phyloP scores from a whole-genome alignment of 2,888 invertebrate species.

The Ethmia dodecea region DNA sequence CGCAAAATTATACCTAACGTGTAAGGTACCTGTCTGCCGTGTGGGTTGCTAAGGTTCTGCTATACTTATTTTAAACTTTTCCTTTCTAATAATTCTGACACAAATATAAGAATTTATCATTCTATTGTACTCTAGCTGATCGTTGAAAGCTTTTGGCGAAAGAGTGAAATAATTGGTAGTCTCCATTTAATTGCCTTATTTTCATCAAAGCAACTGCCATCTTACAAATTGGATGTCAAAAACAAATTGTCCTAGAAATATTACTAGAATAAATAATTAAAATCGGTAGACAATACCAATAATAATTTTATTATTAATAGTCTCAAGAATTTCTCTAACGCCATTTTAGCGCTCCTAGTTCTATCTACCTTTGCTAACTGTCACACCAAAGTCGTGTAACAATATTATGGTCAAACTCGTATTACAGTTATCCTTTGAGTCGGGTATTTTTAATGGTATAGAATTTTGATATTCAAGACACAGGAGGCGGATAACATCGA shows the following conservation, averaged over 20 bases:
- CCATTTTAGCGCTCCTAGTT: constrained; percentile 27
- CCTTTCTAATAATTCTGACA: too few species aligned
- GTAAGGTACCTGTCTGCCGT: background rate
- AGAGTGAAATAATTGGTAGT: too few species aligned
- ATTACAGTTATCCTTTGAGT: constrained; percentile 55
- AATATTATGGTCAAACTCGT: constrained; percentile 46
- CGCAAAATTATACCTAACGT: constrained; percentile 24
- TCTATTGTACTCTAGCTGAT: too few species aligned
- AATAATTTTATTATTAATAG: too few species aligned
- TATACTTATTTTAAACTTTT: background rate
- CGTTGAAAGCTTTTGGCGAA: too few species aligned
- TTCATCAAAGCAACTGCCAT: too few species aligned
- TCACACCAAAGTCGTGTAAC: constrained; percentile 31
- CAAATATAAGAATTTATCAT: too few species aligned
- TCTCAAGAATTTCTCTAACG: background rate
- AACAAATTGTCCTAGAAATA: too few species aligned
- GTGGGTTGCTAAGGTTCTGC: constrained; percentile 1
- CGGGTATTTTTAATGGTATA: constrained; percentile 43
- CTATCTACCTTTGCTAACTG: constrained; percentile 34
- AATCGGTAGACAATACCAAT: too few species aligned
- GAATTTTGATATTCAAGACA: constrained; percentile 47
- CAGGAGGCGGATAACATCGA: constrained; percentile 37
- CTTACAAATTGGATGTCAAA: too few species aligned
- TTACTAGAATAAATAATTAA: too few species aligned
- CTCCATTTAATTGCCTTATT: too few species aligned